Percentiles rank a stretch among this genome's conserved stretches.
These are phyloP conservation scores for Microtus richardsoni DNA, from an alignment of 2,113 vertebrate species.

Conservation along the genomic window DNA sequence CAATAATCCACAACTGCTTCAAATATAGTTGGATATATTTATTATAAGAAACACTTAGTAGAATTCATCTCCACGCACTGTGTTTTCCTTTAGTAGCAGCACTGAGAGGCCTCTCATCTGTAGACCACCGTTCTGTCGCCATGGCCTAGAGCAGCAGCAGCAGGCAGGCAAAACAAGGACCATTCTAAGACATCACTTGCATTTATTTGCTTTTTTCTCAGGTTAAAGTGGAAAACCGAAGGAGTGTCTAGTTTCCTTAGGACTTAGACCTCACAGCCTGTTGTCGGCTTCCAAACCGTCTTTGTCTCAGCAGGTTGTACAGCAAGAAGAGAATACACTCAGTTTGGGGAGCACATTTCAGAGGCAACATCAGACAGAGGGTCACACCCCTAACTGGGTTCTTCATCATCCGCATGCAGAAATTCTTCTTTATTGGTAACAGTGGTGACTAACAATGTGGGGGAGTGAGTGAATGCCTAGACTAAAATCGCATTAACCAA, in stretches of 20 bases:
- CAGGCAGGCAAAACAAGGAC: neutral
- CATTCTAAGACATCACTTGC: neutral
- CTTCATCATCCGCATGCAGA: neutral
- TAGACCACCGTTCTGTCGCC: neutral
- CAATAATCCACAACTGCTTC: neutral
- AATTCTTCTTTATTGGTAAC: conserved; percentile 56
- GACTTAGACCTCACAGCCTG: neutral
- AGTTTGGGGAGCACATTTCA: neutral
- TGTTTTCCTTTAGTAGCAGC: neutral
- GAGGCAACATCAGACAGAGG: neutral
- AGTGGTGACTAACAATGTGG: neutral
- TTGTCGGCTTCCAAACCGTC: neutral
- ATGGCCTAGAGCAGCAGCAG: neutral
- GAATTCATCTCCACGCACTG: neutral
- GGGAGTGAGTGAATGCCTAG: neutral
- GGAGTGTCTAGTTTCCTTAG: neutral
- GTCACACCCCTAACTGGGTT: neutral
- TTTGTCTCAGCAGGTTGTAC: neutral
- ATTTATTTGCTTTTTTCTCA: neutral
- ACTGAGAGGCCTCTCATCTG: neutral
- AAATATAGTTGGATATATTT: neutral
- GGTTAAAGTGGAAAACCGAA: neutral
- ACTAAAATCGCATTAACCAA: neutral
- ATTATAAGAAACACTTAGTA: neutral
- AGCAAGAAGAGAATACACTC: neutral